Evolutionary conservation across 23 tunicate genomes (phyloP).

Genomic region (Ciona savignyi): DNA sequence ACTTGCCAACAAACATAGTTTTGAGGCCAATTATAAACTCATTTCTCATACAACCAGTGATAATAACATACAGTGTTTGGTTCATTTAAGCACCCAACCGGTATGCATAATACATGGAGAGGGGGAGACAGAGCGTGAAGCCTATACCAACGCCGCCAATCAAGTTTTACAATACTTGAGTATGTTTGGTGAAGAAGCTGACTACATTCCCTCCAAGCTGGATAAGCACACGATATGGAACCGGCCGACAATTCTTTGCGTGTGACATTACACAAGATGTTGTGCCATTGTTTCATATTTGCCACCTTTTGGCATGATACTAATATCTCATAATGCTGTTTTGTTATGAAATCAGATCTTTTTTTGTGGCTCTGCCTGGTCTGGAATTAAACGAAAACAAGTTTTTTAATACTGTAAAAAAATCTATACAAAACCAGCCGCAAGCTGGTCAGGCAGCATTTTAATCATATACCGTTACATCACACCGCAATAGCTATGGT

Average conservation of each 20-base stretch:
- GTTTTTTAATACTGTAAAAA: too few relatives aligned
- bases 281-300: background rate
- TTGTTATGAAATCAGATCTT: too few relatives aligned
- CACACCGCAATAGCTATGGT: too few relatives aligned
- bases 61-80: conserved; percentile 59
- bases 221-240: too few relatives aligned
- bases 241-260: background rate
- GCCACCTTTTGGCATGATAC: too few relatives aligned
- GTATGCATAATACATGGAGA: conserved; percentile 45
- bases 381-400: too few relatives aligned
- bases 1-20: conserved; percentile 42
- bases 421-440: too few relatives aligned
- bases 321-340: too few relatives aligned
- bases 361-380: too few relatives aligned
- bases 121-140: conserved; percentile 36
- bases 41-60: conserved; percentile 34
- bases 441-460: too few relatives aligned
- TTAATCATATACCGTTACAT: too few relatives aligned
- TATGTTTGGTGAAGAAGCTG: background rate
- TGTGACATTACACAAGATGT: background rate
- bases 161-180: conserved; percentile 29
- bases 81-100: conserved; percentile 56
- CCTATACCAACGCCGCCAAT: conserved; percentile 51
- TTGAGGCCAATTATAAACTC: conserved; percentile 53
- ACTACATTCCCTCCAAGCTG: too few relatives aligned